A percentile compares a stretch with the other conserved stretches of the same genome.
These are phyloP conservation scores for Penaeus vannamei DNA, from an alignment of 1,140 invertebrate species.

Conservation along the genomic window DNA sequence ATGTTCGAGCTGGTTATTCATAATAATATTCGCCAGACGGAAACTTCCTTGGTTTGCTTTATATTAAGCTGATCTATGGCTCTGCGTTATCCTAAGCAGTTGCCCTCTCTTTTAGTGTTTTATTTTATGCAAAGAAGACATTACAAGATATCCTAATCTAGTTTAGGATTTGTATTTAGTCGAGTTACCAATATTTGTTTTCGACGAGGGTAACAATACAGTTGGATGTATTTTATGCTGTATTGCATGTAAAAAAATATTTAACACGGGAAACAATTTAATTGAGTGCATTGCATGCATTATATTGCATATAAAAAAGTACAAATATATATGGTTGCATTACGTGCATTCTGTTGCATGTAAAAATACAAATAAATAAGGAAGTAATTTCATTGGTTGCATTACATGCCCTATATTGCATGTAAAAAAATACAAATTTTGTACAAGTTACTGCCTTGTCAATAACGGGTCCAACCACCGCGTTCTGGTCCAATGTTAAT, in stretches of 20 bases:
- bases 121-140: slow-evolving; percentile 1
- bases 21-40: background rate
- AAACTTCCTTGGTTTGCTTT: background rate
- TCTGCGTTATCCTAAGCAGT: too few relatives aligned
- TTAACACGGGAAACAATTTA: background rate
- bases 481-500: slow-evolving; percentile 1
- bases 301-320: too few relatives aligned
- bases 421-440: too few relatives aligned
- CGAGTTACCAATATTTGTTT: too few relatives aligned
- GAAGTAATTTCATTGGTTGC: too few relatives aligned
- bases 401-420: too few relatives aligned
- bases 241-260: background rate
- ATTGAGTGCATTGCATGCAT: too few relatives aligned
- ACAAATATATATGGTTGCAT: too few relatives aligned
- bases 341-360: too few relatives aligned
- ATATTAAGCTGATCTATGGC: background rate
- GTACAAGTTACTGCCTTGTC: too few relatives aligned
- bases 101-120: slow-evolving; percentile 7
- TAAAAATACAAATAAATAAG: too few relatives aligned
- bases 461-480: slow-evolving; percentile 2
- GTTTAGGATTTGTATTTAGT: slow-evolving; percentile 1
- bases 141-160: background rate
- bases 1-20: too few relatives aligned
- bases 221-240: background rate
- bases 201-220: background rate